Evolutionary conservation across 2,113 vertebrate genomes (phyloP), one percentile per base, ranked within the genome.

Genomic region (Marmota monax): DNA sequence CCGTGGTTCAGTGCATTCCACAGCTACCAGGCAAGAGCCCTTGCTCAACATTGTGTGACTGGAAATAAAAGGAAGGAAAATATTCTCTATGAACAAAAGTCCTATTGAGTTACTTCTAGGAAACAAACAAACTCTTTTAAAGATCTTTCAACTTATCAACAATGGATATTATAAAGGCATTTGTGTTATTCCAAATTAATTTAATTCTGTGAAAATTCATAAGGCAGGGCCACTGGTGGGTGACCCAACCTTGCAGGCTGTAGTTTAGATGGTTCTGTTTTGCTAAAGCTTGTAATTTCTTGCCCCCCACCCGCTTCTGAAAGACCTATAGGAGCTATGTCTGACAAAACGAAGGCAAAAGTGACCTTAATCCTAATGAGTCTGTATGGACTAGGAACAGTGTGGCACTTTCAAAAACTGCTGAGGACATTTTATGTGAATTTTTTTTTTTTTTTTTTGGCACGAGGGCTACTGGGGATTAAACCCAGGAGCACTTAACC

Each of bases 121-220:
- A 93, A 85, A 91, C 61, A 95, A 53, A n/a, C 3, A 84, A 82
- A n/a, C 10, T n/a, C 14, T 53, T 80, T 69, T 42, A 51, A 93
- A 72, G 74, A 6, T 65, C 32, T 93, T 90, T 80, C 42, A 67
- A 8, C n/a, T 51, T 56, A n/a, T 53, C 58, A 34, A 53, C 25
- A 39, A 25, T 5, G 3, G 51, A 83, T 6, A 65, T 84, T 29
- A 5, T 63, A 27, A 32, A 78, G 65, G 14, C 77, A 70, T 76
- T 29, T 23, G 48, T 10, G 7, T 56, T 70, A 72, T 18, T 70
- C 77, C 67, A 48, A 80, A 90, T 83, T 83, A 53, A 84, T 82
- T 86, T 73, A 69, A 74, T 85, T 70, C 29, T 61, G 90, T 84
- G 56, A 88, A 91, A 93, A 78, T 72, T 25, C 37, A 0, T 67